A percentile compares a stretch with the other conserved stretches of the same genome.
These are phyloP conservation scores for Ditylenchus weischeri DNA, from an alignment of 2,888 invertebrate genomes.

Conservation along the genomic window DNA sequence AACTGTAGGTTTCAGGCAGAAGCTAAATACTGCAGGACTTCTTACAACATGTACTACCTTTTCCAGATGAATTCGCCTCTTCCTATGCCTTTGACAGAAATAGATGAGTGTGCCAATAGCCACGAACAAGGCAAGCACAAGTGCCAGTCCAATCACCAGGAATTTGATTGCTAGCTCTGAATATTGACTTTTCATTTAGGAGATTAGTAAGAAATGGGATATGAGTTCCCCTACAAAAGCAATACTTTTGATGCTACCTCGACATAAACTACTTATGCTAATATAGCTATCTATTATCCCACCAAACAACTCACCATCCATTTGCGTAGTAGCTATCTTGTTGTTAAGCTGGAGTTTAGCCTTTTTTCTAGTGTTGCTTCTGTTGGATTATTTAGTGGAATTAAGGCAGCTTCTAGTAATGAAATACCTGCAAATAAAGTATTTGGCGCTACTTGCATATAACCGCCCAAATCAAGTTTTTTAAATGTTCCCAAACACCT, in stretches of 20 bases:
- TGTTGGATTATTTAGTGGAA: neutral
- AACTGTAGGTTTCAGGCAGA: too few relatives aligned
- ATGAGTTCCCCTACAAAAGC: neutral
- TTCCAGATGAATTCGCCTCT: constrained; percentile 27
- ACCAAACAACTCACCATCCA: neutral
- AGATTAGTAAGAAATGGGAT: neutral
- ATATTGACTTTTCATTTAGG: neutral
- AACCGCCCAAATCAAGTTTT: too few relatives aligned
- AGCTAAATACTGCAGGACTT: too few relatives aligned
- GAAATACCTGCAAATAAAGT: too few relatives aligned
- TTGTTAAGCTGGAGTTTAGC: neutral
- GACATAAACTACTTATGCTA: too few relatives aligned
- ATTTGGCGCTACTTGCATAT: too few relatives aligned
- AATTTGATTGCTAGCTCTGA: constrained; percentile 24
- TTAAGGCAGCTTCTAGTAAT: too few relatives aligned
- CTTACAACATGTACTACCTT: neutral
- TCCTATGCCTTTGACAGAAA: constrained; percentile 34
- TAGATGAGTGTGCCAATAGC: constrained; percentile 38
- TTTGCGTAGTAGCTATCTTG: neutral
- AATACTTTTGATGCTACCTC: too few relatives aligned
- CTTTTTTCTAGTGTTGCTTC: neutral
- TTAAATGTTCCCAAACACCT: too few relatives aligned
- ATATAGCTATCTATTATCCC: neutral
- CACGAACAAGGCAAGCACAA: constrained; percentile 39
- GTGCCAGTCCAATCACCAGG: constrained; percentile 38